A percentile compares a stretch with the other conserved stretches of the same genome.
Conservation (phyloP, 2,888 invertebrate genomes). For the Ceramica pisi region DNA sequence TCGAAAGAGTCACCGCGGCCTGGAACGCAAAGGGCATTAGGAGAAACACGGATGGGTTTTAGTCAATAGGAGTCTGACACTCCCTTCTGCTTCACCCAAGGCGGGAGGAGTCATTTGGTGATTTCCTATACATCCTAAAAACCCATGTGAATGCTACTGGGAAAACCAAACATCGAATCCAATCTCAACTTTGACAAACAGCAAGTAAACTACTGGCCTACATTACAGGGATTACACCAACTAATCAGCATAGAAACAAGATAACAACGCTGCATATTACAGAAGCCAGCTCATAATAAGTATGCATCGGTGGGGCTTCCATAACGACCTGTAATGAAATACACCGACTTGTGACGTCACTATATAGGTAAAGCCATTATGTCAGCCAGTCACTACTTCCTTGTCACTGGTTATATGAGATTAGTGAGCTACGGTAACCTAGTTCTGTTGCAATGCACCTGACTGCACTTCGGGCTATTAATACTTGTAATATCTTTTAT, state of each 20-base stretch:
- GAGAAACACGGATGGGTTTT: too few relatives aligned
- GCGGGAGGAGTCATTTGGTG: too few relatives aligned
- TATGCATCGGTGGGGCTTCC: constrained; percentile 73
- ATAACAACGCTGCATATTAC: constrained; percentile 53
- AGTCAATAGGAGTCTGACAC: too few relatives aligned
- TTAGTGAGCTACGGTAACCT: constrained; percentile 58
- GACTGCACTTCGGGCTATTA: constrained; percentile 52
- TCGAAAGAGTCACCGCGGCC: too few relatives aligned
- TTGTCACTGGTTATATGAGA: constrained; percentile 63
- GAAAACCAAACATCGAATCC: neutral
- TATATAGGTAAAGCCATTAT: constrained; percentile 73
- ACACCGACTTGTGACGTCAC: constrained; percentile 60
- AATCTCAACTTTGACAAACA: neutral
- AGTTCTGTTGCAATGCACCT: constrained; percentile 55
- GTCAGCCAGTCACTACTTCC: constrained; percentile 70
- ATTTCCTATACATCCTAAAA: too few relatives aligned
- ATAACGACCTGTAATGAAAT: constrained; percentile 68
- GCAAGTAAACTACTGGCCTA: constrained; percentile 24
- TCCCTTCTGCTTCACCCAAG: too few relatives aligned
- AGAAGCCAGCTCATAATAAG: constrained; percentile 59
- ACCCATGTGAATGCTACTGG: neutral
- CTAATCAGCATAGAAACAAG: constrained; percentile 52
- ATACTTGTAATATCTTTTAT: constrained; percentile 53
- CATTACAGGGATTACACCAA: constrained; percentile 34
- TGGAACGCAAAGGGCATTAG: too few relatives aligned